These are phyloP conservation scores for Acanthosepion pharaonis DNA, from an alignment of 2,888 invertebrate species.

Conservation along the genomic window DNA sequence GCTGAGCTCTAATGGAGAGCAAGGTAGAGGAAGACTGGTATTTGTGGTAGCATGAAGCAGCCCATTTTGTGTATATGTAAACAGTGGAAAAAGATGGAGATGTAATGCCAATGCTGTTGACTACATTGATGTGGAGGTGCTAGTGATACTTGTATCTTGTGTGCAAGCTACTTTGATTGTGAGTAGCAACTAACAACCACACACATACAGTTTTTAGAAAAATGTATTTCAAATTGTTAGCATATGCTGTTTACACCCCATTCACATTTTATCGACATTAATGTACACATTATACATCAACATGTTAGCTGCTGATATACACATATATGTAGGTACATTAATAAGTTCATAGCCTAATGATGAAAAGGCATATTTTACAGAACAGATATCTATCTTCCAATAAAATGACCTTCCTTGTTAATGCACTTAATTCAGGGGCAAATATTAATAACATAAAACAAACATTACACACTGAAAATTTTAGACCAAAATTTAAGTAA, in stretches of 20 bases:
- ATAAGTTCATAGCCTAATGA: too few relatives aligned
- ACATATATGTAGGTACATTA: too few relatives aligned
- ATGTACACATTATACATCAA: too few relatives aligned
- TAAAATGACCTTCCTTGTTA: not conserved
- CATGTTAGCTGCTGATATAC: too few relatives aligned
- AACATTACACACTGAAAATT: not conserved
- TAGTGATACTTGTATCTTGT: not conserved
- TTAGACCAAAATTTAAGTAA: not conserved
- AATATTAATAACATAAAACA: not conserved
- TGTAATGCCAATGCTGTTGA: slow-evolving; percentile 21
- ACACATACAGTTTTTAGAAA: not conserved
- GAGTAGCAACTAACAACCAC: slow-evolving; percentile 8
- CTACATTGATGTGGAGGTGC: slow-evolving; percentile 33
- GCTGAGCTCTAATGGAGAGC: not conserved
- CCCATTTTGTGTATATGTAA: not conserved
- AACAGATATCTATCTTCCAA: not conserved
- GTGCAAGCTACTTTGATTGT: not conserved
- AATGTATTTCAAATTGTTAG: not conserved
- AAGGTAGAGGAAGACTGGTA: not conserved
- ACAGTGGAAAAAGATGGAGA: not conserved
- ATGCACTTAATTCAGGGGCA: not conserved
- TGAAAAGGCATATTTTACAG: too few relatives aligned
- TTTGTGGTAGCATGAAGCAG: slow-evolving; percentile 6
- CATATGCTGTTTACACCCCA: too few relatives aligned
- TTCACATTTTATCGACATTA: too few relatives aligned